These are phyloP conservation scores for Fundulus diaphanus DNA, from an alignment of 2,797 vertebrate species.

Conservation along the genomic window DNA sequence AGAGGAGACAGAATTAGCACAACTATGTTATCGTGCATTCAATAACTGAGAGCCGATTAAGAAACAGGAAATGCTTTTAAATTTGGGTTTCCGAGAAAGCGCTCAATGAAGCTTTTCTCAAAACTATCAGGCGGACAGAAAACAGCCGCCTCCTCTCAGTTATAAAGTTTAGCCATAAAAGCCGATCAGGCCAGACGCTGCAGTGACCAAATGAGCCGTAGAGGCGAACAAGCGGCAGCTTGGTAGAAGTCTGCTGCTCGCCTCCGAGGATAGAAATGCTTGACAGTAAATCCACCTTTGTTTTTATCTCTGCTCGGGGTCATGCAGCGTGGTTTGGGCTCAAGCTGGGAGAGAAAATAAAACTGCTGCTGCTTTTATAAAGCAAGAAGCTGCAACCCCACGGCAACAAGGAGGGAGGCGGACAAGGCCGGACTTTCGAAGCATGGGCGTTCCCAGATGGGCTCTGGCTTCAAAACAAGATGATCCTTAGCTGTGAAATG, in stretches of 20 bases:
- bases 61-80: not conserved
- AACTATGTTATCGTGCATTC: slow-evolving; percentile 4
- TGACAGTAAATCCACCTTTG: slow-evolving; percentile 8
- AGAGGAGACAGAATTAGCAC: slow-evolving; percentile 19
- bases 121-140: not conserved
- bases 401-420: not conserved
- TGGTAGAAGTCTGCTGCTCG: not conserved
- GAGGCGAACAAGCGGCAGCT: not conserved
- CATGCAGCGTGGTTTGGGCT: not conserved
- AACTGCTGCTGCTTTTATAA: slow-evolving; percentile 29
- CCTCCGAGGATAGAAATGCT: not conserved
- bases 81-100: not conserved
- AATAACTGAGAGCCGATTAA: not conserved
- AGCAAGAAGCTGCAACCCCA: slow-evolving; percentile 50
- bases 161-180: not conserved
- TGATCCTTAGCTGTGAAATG: not conserved
- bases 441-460: not conserved
- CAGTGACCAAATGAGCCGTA: not conserved
- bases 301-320: not conserved
- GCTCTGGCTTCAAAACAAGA: not conserved
- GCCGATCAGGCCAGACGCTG: not conserved
- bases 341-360: slow-evolving; percentile 4
- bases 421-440: not conserved
- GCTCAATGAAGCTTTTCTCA: not conserved
- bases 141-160: not conserved